Percentiles rank a stretch among this genome's conserved stretches.
These are phyloP conservation scores for Drosophila mercatorum DNA, from an alignment of 2,888 invertebrate genomes.

Conservation along the genomic window DNA sequence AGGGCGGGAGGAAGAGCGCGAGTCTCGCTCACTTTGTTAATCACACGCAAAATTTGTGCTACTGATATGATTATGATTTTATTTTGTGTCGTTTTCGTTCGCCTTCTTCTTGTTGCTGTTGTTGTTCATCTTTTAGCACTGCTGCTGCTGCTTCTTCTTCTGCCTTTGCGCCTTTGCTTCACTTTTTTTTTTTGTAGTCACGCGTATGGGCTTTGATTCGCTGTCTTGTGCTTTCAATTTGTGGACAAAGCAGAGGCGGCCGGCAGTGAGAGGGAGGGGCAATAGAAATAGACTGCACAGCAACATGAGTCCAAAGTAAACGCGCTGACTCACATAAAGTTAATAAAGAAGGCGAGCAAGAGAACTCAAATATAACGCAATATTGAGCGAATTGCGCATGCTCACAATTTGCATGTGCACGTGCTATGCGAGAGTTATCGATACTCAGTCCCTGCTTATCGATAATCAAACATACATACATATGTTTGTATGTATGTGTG, in stretches of 20 bases:
- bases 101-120: constrained; percentile 12
- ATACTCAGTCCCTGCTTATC: constrained; percentile 16
- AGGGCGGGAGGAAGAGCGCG: neutral
- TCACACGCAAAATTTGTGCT: constrained; percentile 41
- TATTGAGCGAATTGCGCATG: constrained; percentile 34
- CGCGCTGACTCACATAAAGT: constrained; percentile 29
- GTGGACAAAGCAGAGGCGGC: neutral
- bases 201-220: constrained; percentile 68
- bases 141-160: constrained; percentile 18
- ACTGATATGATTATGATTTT: constrained; percentile 69
- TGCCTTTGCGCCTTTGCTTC: constrained; percentile 26
- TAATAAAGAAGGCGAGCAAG: neutral
- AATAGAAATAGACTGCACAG: constrained; percentile 6
- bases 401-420: constrained; percentile 19
- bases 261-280: neutral
- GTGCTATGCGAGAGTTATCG: constrained; percentile 28
- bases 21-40: constrained; percentile 29
- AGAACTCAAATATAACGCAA: constrained; percentile 7
- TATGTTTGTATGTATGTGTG: no score
- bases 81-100: constrained; percentile 30
- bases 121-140: constrained; percentile 35
- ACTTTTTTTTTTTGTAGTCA: constrained; percentile 61
- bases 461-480: constrained; percentile 12
- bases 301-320: constrained; percentile 8
- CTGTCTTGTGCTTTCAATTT: constrained; percentile 12